Evolutionary conservation across 2,113 vertebrate genomes (phyloP).

Genomic region (Orcinus orca): DNA sequence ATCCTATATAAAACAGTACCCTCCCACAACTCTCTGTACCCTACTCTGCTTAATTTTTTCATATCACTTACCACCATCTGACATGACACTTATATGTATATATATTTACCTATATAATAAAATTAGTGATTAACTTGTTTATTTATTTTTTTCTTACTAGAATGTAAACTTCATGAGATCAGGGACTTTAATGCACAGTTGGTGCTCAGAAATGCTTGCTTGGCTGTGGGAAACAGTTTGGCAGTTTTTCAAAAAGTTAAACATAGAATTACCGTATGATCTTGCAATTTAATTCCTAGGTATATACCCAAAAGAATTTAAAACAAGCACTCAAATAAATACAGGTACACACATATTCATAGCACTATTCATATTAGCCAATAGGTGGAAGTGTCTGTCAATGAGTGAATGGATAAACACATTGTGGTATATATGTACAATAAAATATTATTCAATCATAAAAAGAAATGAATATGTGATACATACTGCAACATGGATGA

Average conservation of each 20-base stretch:
- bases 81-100: background rate
- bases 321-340: background rate
- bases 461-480: background rate
- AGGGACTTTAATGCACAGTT: background rate
- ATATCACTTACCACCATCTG: background rate
- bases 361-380: background rate
- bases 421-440: background rate
- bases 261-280: background rate
- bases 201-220: slow-evolving; percentile 24
- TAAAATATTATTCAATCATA: background rate
- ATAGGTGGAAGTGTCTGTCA: background rate
- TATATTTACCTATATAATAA: background rate
- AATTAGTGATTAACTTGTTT: slow-evolving; percentile 22
- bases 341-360: background rate
- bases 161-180: background rate
- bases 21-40: background rate
- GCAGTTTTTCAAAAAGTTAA: background rate
- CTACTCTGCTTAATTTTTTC: background rate
- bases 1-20: background rate
- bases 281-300: background rate
- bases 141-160: slow-evolving; percentile 10
- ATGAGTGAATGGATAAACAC: background rate
- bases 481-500: background rate
- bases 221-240: slow-evolving; percentile 1
- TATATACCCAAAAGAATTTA: background rate